A percentile compares a stretch with the other conserved stretches of the same genome.
These are phyloP conservation scores for Capromys pilorides DNA, from an alignment of 2,797 vertebrate genomes.

Conservation along the genomic window DNA sequence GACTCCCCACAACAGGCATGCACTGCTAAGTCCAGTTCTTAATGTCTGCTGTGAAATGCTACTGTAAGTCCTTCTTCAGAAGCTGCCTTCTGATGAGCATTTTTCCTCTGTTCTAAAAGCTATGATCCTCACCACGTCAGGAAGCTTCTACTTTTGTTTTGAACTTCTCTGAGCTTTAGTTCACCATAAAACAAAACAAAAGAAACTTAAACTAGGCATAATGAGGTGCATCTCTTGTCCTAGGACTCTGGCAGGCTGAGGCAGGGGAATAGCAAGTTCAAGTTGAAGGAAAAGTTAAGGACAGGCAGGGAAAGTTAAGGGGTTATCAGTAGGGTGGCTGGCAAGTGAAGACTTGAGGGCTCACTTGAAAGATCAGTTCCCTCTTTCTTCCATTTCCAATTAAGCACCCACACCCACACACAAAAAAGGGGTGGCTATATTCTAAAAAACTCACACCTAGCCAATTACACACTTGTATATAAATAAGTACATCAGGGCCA, in stretches of 20 bases:
- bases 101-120: neutral
- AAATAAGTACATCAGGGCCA: neutral
- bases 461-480: neutral
- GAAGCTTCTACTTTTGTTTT: neutral
- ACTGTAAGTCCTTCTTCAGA: no score
- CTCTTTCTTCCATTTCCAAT: neutral
- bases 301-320: neutral
- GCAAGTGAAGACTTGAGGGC: no score
- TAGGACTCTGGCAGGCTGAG: no score
- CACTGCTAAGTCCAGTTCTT: neutral
- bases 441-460: neutral
- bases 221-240: no score
- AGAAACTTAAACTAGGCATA: neutral
- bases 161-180: slow-evolving; percentile 38
- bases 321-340: no score
- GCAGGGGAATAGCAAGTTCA: no score
- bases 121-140: neutral
- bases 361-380: neutral
- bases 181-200: neutral
- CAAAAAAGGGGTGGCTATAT: neutral
- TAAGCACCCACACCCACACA: neutral
- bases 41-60: neutral
- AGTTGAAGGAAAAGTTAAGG: neutral
- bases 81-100: no score
- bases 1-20: no score